Conservation (phyloP, 2,797 vertebrate species). For the Aphelocoma californica region DNA sequence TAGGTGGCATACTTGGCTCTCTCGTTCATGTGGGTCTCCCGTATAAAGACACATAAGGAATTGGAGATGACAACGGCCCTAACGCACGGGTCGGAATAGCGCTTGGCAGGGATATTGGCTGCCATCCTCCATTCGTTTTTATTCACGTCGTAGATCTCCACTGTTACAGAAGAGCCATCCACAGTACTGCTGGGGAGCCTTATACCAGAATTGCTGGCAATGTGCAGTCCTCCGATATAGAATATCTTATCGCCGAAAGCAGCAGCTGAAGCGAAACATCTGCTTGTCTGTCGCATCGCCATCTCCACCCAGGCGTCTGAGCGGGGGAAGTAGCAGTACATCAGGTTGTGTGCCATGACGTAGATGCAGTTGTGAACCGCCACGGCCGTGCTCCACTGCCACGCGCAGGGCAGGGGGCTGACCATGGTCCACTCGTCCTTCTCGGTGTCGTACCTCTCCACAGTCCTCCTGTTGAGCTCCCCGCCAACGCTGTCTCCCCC, state of each 20-base stretch:
- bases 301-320: constrained; percentile 96
- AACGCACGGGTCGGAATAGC: constrained; percentile 92
- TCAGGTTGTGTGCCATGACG: constrained; percentile 93
- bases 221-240: constrained; percentile 94
- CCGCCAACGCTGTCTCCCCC: constrained; percentile 91
- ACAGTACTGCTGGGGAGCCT: constrained; percentile 88
- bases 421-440: constrained; percentile 95
- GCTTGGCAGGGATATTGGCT: constrained; percentile 94
- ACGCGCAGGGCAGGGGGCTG: constrained; percentile 90
- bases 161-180: constrained; percentile 90
- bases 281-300: constrained; percentile 92
- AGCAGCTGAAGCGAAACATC: constrained; percentile 93
- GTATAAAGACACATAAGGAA: constrained; percentile 91
- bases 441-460: constrained; percentile 94
- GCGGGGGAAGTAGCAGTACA: constrained; percentile 94
- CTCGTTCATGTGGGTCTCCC: constrained; percentile 95
- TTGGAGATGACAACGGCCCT: constrained; percentile 91
- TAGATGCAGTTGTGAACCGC: constrained; percentile 94
- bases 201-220: constrained; percentile 89
- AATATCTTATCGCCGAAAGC: constrained; percentile 94
- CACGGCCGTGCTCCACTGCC: constrained; percentile 94
- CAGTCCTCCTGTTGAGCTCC: constrained; percentile 92
- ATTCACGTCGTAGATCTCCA: constrained; percentile 94
- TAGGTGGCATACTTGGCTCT: constrained; percentile 95
- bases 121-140: constrained; percentile 95